These are phyloP conservation scores for Heliconius hermathena DNA, from an alignment of 1,140 invertebrate species.

Conservation along the genomic window DNA sequence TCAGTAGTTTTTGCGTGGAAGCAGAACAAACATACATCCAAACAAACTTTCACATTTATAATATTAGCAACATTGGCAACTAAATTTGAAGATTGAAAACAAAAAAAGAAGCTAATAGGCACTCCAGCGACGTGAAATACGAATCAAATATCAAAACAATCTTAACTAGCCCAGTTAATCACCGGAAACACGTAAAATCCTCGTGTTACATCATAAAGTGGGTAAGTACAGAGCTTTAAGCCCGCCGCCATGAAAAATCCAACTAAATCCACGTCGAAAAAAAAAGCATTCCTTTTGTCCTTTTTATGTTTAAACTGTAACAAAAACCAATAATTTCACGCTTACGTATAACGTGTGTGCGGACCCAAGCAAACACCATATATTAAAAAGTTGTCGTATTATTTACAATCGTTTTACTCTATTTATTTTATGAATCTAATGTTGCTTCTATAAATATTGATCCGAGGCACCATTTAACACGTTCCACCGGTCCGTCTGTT, in stretches of 20 bases:
- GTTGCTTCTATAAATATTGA: conserved; percentile 79
- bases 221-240: conserved; percentile 14
- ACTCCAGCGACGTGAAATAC: neutral
- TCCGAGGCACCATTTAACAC: conserved; percentile 72
- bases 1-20: no score
- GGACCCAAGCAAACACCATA: conserved; percentile 76
- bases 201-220: conserved; percentile 6
- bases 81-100: neutral
- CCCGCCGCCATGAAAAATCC: conserved; percentile 23
- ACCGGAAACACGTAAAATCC: conserved; percentile 13
- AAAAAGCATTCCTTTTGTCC: conserved; percentile 65
- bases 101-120: neutral
- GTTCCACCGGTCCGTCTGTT: conserved; percentile 59
- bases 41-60: no score
- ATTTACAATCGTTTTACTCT: conserved; percentile 80
- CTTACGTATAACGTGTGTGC: conserved; percentile 77
- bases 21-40: no score
- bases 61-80: neutral
- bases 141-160: conserved; percentile 10
- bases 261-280: conserved; percentile 62
- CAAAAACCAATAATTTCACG: conserved; percentile 81
- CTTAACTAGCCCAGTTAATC: conserved; percentile 9
- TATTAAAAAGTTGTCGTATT: conserved; percentile 80
- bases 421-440: conserved; percentile 82
- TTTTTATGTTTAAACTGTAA: conserved; percentile 78